Evolutionary conservation across 2,888 invertebrate genomes (phyloP).

Genomic region (Tineola bisselliella): DNA sequence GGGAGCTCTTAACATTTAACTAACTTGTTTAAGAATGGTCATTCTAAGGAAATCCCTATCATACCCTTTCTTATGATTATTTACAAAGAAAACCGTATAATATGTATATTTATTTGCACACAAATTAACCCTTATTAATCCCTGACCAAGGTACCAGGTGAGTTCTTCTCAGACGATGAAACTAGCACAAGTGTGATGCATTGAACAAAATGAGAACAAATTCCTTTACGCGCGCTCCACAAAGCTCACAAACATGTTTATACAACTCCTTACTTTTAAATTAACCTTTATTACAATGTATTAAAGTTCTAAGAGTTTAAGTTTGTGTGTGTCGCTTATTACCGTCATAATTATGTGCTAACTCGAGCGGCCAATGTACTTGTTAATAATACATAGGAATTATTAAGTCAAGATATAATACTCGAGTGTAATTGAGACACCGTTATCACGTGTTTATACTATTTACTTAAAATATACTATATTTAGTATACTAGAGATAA

Average conservation of each 20-base stretch:
- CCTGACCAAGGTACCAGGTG: neutral
- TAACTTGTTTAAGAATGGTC: too few relatives aligned
- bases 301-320: neutral
- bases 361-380: constrained; percentile 17
- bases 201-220: constrained; percentile 8
- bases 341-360: constrained; percentile 38
- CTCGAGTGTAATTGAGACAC: neutral
- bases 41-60: too few relatives aligned
- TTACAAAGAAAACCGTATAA: too few relatives aligned
- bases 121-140: neutral
- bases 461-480: neutral
- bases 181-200: neutral
- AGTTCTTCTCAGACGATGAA: neutral
- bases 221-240: neutral
- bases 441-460: neutral
- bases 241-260: neutral
- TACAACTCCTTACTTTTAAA: neutral
- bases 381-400: neutral
- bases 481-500: too few relatives aligned
- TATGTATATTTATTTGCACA: neutral
- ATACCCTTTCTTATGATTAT: too few relatives aligned
- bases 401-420: neutral
- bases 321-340: constrained; percentile 28
- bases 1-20: too few relatives aligned
- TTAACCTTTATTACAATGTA: neutral